phyloP scores from a whole-genome alignment of 2,113 vertebrate genomes.

The Macaca mulatta region DNA sequence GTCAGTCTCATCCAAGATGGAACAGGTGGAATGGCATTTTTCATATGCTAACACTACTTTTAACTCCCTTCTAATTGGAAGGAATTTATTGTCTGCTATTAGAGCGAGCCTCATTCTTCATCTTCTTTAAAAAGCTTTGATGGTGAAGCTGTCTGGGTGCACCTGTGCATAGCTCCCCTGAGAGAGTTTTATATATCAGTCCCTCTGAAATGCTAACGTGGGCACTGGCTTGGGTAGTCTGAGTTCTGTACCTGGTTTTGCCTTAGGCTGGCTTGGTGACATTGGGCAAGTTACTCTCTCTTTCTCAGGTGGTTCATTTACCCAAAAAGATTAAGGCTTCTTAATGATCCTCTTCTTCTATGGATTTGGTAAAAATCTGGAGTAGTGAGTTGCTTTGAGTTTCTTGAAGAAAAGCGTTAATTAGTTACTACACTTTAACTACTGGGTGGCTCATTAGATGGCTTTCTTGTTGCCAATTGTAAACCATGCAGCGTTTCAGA shows the following conservation, averaged over 20 bases:
- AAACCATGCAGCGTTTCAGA: background rate
- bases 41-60: background rate
- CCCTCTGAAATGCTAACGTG: background rate
- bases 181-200: background rate
- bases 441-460: background rate
- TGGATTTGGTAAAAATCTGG: background rate
- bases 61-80: background rate
- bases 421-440: background rate
- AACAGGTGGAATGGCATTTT: background rate
- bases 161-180: background rate
- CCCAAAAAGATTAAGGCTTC: background rate
- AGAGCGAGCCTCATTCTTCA: background rate
- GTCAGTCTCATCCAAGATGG: background rate
- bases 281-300: background rate
- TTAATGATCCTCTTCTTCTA: background rate
- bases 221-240: background rate
- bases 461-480: background rate
- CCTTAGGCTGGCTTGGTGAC: background rate
- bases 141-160: background rate
- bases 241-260: background rate
- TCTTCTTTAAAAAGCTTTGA: background rate
- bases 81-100: background rate
- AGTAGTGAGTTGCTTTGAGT: background rate
- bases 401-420: conserved; percentile 17
- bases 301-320: background rate